Evolutionary conservation across 2,113 vertebrate species (phyloP).

Genomic region (Dissostichus mawsoni): DNA sequence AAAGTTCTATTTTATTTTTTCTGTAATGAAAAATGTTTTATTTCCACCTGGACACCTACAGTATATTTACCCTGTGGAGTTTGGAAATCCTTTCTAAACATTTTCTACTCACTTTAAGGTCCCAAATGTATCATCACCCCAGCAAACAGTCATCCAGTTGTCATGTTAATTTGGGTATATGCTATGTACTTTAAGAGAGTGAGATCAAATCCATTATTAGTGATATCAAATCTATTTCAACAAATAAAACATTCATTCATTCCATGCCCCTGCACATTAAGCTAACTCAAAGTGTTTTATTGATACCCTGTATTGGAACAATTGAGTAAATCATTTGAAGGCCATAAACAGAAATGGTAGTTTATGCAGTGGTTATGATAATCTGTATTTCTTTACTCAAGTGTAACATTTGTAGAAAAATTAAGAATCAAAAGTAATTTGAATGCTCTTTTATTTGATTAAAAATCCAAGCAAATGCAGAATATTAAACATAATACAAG

Average conservation of each 20-base stretch:
- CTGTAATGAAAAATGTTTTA: background rate
- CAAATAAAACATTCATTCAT: no score
- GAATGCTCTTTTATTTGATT: background rate
- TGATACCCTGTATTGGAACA: no score
- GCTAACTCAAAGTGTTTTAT: no score
- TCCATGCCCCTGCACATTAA: no score
- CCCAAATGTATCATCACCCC: background rate
- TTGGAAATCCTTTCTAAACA: no score
- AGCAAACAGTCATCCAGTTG: background rate
- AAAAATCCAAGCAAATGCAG: background rate
- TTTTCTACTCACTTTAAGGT: background rate
- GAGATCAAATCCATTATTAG: background rate
- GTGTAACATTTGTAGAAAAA: background rate
- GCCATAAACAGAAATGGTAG: no score
- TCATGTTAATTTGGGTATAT: background rate
- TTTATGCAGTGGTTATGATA: background rate
- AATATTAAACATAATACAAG: background rate
- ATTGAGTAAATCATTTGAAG: no score
- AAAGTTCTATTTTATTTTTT: conserved; percentile 57
- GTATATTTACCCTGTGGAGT: background rate
- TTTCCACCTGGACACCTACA: background rate
- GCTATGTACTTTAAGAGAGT: background rate
- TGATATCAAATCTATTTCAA: no score
- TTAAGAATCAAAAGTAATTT: background rate
- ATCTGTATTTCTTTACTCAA: background rate